phyloP scores from a whole-genome alignment of 2,888 invertebrate species.

The Agriotes lineatus region DNA sequence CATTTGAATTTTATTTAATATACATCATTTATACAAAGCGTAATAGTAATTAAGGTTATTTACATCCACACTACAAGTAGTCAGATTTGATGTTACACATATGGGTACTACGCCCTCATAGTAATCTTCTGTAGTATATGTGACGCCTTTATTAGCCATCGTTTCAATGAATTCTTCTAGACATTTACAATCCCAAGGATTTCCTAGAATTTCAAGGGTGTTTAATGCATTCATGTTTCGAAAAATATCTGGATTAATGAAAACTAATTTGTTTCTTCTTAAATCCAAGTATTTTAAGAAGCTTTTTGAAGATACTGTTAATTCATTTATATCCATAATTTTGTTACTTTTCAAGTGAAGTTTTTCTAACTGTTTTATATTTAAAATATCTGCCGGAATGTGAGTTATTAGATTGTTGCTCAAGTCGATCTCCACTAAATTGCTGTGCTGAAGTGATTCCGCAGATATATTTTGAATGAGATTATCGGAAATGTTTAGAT shows the following conservation, averaged over 20 bases:
- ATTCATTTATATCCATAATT: slow-evolving; percentile 34
- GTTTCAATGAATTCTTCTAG: slow-evolving; percentile 29
- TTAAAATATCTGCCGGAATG: slow-evolving; percentile 43
- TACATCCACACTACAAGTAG: slow-evolving; percentile 3
- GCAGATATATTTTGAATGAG: slow-evolving; percentile 35
- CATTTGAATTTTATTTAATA: neutral
- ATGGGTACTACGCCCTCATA: slow-evolving; percentile 9
- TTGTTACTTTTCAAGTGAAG: slow-evolving; percentile 47
- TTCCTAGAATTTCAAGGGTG: slow-evolving; percentile 48
- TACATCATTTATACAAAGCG: neutral
- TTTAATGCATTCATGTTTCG: slow-evolving; percentile 47
- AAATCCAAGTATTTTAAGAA: slow-evolving; percentile 48
- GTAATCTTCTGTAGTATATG: neutral
- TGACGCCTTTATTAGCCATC: neutral
- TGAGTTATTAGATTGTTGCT: slow-evolving; percentile 48
- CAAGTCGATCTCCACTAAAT: slow-evolving; percentile 47
- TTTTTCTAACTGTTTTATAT: slow-evolving; percentile 43
- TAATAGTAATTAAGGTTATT: slow-evolving; percentile 22
- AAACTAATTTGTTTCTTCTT: slow-evolving; percentile 48
- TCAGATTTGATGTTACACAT: neutral
- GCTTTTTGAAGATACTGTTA: slow-evolving; percentile 33
- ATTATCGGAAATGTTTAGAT: slow-evolving; percentile 48
- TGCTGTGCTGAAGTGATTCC: slow-evolving; percentile 43
- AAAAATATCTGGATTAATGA: slow-evolving; percentile 45
- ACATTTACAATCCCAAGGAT: slow-evolving; percentile 52